Base-by-base conservation (phyloP, 2,113 vertebrate species). In the Protomyctophum bolini region DNA sequence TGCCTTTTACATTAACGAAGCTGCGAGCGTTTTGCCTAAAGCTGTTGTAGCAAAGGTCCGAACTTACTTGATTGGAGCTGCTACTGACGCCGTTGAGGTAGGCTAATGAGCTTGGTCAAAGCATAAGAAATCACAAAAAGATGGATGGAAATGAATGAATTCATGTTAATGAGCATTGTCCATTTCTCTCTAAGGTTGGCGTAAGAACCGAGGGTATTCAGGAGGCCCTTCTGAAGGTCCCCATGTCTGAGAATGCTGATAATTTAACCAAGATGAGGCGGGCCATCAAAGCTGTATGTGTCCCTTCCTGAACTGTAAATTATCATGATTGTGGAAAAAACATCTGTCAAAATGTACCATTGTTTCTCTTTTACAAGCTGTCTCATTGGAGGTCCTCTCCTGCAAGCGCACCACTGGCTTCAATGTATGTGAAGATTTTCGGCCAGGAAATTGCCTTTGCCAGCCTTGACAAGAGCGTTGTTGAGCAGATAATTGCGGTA, bases 31-130 rank as follows among this genome's bases (percentile, higher is more conserved):
- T 78, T 56, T 96, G 65, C 96, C 96, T 29, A 93, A 76, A 86
- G 78, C 88, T 61, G 5, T 96, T 10, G 79, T 96, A 71, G 87
- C 92, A 72, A 96, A 94, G 88, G 60, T 94, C 62, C 84, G 75
- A n/a, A 91, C 89, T 3, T 93, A 94, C 84, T 62, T 92, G 21
- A 84, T 93, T 51, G 95, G 95, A 61, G 90, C 82, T 3, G 86
- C 88, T 59, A 87, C 91, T 79, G 94, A 96, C 83, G 83, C 95
- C 69, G 10, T 94, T 75, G 95, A 97, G 94, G 96, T 96, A 81
- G 59, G 59, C 6, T 0, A 21, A 51, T 14, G 6, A 33, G 0
- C 7, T 15, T 41, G 33, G 33, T 41, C 33, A 41, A 41, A 6
- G 56, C 0, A 12, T 29, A 15, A 41, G 4, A 10, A 10, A 52